A percentile compares a stretch with the other conserved stretches of the same genome.
These are phyloP conservation scores for Dascillus cervinus DNA, from an alignment of 2,888 invertebrate species.

Conservation along the genomic window DNA sequence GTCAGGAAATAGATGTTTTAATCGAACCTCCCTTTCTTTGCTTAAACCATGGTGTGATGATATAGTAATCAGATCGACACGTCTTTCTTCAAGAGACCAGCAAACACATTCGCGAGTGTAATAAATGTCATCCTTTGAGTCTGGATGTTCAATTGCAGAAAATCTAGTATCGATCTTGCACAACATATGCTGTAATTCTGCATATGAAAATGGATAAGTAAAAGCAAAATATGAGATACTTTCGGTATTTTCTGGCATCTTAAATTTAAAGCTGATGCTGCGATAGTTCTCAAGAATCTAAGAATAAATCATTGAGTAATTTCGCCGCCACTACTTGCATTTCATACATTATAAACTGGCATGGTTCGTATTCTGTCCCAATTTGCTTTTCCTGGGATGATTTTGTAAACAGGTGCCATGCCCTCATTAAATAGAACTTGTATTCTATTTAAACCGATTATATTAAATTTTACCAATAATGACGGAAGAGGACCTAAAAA, in stretches of 20 bases:
- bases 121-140: conserved; percentile 63
- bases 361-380: conserved; percentile 82
- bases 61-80: conserved; percentile 77
- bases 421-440: conserved; percentile 87
- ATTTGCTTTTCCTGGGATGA: conserved; percentile 66
- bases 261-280: conserved; percentile 65
- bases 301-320: conserved; percentile 36
- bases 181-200: conserved; percentile 69
- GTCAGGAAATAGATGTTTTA: conserved; percentile 69
- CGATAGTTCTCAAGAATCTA: conserved; percentile 68
- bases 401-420: conserved; percentile 74
- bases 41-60: conserved; percentile 73
- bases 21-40: conserved; percentile 60
- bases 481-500: conserved; percentile 44
- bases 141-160: conserved; percentile 37
- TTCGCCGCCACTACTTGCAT: too few relatives aligned
- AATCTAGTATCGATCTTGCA: conserved; percentile 59
- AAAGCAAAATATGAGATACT: conserved; percentile 82
- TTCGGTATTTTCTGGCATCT: conserved; percentile 60
- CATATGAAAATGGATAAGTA: conserved; percentile 83
- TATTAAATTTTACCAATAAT: conserved; percentile 64
- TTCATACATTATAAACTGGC: conserved; percentile 67
- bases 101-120: conserved; percentile 76
- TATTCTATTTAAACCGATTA: conserved; percentile 84
- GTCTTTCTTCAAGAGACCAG: conserved; percentile 67